Evolutionary conservation across 1,140 invertebrate genomes (phyloP), one percentile per base, ranked within the genome.

Genomic region (Adoxophyes honmai): DNA sequence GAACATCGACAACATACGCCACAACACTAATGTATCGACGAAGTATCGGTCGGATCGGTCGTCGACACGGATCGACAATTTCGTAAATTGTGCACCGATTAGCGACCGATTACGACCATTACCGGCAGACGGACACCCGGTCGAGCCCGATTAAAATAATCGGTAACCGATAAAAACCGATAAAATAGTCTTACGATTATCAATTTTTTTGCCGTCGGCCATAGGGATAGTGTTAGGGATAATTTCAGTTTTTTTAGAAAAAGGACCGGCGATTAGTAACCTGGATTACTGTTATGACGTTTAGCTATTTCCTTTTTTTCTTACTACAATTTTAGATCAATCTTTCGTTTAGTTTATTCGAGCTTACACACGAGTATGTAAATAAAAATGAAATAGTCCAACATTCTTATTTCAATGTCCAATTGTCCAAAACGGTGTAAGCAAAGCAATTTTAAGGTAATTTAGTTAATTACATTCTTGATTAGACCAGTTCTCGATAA

Each of bases 71-170:
- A 79, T 80, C 75, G 77, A 85, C 81, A 84, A 87, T 87, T 87
- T 87, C 55, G 81, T 85, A 87, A 87, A 87, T 87, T 85, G 84
- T 85, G 68, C 71, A 52, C 73, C 83, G 84, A 87, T 87, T 87
- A 87, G 83, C 83, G 78, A 70, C 61, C 83, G 81, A 85, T 85
- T 87, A 87, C 84, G 76, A 76, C 77, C 68, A 87, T 87, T 87
- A 87, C 78, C 71, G 76, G 71, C 78, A 77, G 80, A 77, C 83
- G 81, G 78, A 87, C 84, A 87, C 84, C 84, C 80, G 78, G 62
- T 57, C 70, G 62, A 67, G 60, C 52, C 68, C 81, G 77, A 86
- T 86, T 86, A 86, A 81, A 83, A 86, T 86, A 86, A 86, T 86
- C 83, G 83, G 70, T 75, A 81, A 84, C 64, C 80, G 80, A 85